Conservation (phyloP, 2,888 invertebrate species). For the Oscheius sp. region DNA sequence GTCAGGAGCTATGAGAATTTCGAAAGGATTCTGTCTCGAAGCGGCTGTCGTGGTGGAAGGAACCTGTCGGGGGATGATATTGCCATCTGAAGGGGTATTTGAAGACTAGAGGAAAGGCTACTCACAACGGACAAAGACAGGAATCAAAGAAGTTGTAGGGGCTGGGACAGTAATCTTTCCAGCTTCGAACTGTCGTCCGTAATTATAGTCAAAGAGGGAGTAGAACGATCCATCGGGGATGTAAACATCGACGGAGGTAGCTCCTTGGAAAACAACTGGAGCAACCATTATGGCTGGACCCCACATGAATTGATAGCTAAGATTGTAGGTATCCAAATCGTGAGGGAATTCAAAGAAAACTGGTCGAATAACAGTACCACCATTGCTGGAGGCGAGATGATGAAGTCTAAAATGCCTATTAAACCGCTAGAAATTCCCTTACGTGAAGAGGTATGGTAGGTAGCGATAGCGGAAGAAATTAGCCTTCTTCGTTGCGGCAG, state of each 20-base stretch:
- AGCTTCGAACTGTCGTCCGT: slow-evolving; percentile 39
- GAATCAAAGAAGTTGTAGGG: slow-evolving; percentile 57
- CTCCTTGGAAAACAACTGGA: slow-evolving; percentile 47
- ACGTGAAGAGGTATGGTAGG: slow-evolving; percentile 66
- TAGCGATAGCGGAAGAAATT: slow-evolving; percentile 66
- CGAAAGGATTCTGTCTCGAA: slow-evolving; percentile 77
- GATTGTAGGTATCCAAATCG: slow-evolving; percentile 50
- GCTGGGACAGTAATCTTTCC: slow-evolving; percentile 51
- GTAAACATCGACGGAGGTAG: slow-evolving; percentile 65
- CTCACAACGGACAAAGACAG: slow-evolving; percentile 58
- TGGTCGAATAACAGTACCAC: slow-evolving; percentile 64
- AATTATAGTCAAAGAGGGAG: slow-evolving; percentile 53
- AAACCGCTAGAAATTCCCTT: background rate
- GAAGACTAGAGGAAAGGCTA: background rate
- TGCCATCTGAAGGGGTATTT: slow-evolving; percentile 70
- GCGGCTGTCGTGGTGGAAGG: slow-evolving; percentile 58
- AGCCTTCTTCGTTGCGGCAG: slow-evolving; percentile 61
- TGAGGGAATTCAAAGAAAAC: slow-evolving; percentile 64
- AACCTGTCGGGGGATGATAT: slow-evolving; percentile 75
- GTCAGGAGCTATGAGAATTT: slow-evolving; percentile 76
- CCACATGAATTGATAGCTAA: slow-evolving; percentile 67
- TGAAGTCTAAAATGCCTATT: slow-evolving; percentile 48
- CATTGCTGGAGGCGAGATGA: slow-evolving; percentile 52
- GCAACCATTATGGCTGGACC: slow-evolving; percentile 55
- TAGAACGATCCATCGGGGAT: slow-evolving; percentile 71